Evolutionary conservation across 2,888 invertebrate species (phyloP).

Genomic region (Cataglyphis rosenhaueri): DNA sequence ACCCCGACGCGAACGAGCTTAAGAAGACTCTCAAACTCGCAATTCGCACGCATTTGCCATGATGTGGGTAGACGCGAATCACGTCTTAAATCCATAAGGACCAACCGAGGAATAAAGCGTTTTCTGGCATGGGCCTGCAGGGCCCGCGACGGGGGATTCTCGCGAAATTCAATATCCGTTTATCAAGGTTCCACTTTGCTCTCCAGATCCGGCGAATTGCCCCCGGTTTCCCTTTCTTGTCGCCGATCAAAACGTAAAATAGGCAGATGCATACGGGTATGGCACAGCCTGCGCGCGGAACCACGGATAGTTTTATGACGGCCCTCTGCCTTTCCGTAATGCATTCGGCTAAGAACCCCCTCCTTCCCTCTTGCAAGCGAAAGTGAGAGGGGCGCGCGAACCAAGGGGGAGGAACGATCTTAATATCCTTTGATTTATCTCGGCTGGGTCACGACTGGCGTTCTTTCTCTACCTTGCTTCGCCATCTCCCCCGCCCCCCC

Average conservation of each 20-base stretch:
- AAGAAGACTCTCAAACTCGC: constrained; percentile 14
- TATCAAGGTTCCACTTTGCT: constrained; percentile 71
- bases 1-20: not conserved
- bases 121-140: constrained; percentile 3
- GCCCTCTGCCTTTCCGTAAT: constrained; percentile 79
- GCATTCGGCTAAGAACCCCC: constrained; percentile 76
- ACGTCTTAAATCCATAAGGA: constrained; percentile 51
- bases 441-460: constrained; percentile 82
- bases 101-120: constrained; percentile 44
- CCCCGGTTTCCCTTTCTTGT: constrained; percentile 70
- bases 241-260: constrained; percentile 76
- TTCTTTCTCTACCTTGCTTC: constrained; percentile 73
- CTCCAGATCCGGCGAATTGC: constrained; percentile 67
- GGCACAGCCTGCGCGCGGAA: constrained; percentile 55
- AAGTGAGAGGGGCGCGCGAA: constrained; percentile 42
- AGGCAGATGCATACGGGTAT: constrained; percentile 67
- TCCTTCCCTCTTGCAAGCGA: constrained; percentile 15
- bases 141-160: constrained; percentile 36
- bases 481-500: constrained; percentile 70
- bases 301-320: constrained; percentile 79
- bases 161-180: constrained; percentile 72
- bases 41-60: constrained; percentile 7
- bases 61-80: not conserved
- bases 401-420: constrained; percentile 76
- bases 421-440: constrained; percentile 85